Base-by-base conservation (phyloP, 2,888 invertebrate species). In the Sphaerophoria rueppellii region DNA sequence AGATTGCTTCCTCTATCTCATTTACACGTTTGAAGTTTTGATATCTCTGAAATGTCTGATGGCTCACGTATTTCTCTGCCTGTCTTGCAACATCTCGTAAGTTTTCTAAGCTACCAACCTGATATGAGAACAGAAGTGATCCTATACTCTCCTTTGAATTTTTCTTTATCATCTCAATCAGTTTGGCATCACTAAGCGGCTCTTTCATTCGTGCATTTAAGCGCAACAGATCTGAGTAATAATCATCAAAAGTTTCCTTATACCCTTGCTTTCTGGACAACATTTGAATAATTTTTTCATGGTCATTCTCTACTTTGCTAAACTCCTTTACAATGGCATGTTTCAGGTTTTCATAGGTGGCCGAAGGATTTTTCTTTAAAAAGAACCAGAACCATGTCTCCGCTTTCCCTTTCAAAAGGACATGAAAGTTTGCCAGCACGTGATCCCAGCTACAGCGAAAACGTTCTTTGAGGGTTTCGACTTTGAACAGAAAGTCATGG, bases 231-330 rank as follows among this genome's bases (percentile, higher is more conserved):
- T 67, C 67, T 0, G 40, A 37, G 9, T 67, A 67, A 24, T 16
- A 67, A 67, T 67, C 67, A 12, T 67, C 67, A 16, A 67, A 67
- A 2, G 67, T 37, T 40, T 67, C 67, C 7, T 67, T 54, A 24
- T 7, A 54, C 4, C 32, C 12, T 67, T 67, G 67, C 3, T 6
- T 35, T 11, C 67, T 24, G 24, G 24, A 24, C 24, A 24, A 24
- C 24, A 24, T 24, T 24, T 24, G 24, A 24, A 24, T 24, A 5
- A 57, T 14, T 3, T 57, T 57, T 4, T 57, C 57, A 14, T 57
- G 57, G 14, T 57, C 57, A n/a, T 57, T 37, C 14, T 57, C 35
- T 6, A 57, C n/a, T 7, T 57, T 57, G 37, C 35, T 57, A 7
- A n/a, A 55, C 6, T 55, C 57, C 4, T 57, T 34, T 12, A 34